phyloP scores from a whole-genome alignment of 2,888 invertebrate species.

The Polyommatus iphigenia region DNA sequence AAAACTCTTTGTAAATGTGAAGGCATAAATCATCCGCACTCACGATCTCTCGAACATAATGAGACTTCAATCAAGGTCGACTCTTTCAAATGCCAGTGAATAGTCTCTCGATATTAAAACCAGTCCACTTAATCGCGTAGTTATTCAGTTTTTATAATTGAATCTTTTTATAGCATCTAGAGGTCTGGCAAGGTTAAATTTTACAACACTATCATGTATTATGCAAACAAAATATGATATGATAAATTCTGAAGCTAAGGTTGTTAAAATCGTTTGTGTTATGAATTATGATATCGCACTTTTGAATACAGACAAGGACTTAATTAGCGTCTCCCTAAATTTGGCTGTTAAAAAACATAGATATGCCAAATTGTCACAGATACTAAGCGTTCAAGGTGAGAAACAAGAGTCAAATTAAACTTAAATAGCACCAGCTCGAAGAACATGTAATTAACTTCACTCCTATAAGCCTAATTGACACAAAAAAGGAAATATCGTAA shows the following conservation, averaged over 20 bases:
- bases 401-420: not conserved
- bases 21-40: constrained; percentile 74
- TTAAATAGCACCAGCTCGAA: not conserved
- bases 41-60: constrained; percentile 67
- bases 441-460: not conserved
- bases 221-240: constrained; percentile 19
- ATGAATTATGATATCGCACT: constrained; percentile 12
- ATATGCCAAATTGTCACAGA: not conserved
- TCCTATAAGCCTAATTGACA: constrained; percentile 1
- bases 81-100: constrained; percentile 55
- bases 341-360: not conserved
- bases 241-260: not conserved
- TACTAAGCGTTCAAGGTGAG: not conserved
- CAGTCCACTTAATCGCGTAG: constrained; percentile 8
- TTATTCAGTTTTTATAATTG: constrained; percentile 15
- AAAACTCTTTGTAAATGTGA: constrained; percentile 66
- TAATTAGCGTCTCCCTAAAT: not conserved
- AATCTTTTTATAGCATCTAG: constrained; percentile 8
- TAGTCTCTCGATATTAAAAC: constrained; percentile 44
- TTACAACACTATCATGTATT: constrained; percentile 6
- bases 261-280: constrained; percentile 8
- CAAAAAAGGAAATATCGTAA: not conserved
- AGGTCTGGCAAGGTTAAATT: constrained; percentile 16
- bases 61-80: constrained; percentile 78
- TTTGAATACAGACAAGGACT: constrained; percentile 6